Percentiles rank a stretch among this genome's conserved stretches.
Evolutionary conservation across 2,113 vertebrate species (phyloP).

Genomic region (Syngnathoides biaculeatus): DNA sequence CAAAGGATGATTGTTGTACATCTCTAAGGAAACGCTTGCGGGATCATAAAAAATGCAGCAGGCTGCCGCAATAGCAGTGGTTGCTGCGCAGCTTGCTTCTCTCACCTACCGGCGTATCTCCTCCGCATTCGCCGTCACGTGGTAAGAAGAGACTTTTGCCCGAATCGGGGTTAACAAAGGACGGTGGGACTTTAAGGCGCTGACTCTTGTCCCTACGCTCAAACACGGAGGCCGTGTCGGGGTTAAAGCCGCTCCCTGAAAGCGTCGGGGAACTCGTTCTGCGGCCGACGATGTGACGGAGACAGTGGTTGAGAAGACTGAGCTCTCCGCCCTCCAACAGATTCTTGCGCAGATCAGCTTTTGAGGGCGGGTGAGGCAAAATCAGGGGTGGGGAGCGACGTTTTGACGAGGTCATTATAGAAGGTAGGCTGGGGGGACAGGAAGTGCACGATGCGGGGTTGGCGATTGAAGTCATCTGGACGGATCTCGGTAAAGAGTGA

Average conservation of each 20-base stretch:
- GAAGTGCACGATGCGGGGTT: slow-evolving; percentile 19
- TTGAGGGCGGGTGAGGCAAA: slow-evolving; percentile 4
- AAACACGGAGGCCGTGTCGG: neutral
- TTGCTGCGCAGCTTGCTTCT: slow-evolving; percentile 21
- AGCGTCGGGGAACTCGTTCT: slow-evolving; percentile 56
- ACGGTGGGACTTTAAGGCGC: slow-evolving; percentile 27
- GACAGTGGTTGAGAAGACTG: slow-evolving; percentile 57
- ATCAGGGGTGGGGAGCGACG: neutral
- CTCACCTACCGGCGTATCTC: slow-evolving; percentile 57
- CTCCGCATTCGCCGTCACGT: slow-evolving; percentile 32
- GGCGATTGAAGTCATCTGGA: slow-evolving; percentile 12
- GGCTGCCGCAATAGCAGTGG: slow-evolving; percentile 16
- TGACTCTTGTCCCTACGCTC: slow-evolving; percentile 22
- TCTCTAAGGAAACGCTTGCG: neutral
- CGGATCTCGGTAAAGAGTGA: slow-evolving; percentile 4
- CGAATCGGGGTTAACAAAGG: slow-evolving; percentile 10
- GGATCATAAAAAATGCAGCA: slow-evolving; percentile 21
- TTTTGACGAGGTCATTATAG: slow-evolving; percentile 3
- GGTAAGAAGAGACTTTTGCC: slow-evolving; percentile 20
- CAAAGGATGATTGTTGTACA: slow-evolving; percentile 4
- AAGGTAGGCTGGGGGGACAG: slow-evolving; percentile 8
- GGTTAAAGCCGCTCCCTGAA: slow-evolving; percentile 17
- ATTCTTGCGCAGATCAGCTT: slow-evolving; percentile 9
- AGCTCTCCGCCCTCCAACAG: slow-evolving; percentile 54
- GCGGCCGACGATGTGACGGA: slow-evolving; percentile 59